A percentile compares a stretch with the other conserved stretches of the same genome.
Evolutionary conservation across 1,140 invertebrate species (phyloP).

Genomic region (Phymastichus coffea): DNA sequence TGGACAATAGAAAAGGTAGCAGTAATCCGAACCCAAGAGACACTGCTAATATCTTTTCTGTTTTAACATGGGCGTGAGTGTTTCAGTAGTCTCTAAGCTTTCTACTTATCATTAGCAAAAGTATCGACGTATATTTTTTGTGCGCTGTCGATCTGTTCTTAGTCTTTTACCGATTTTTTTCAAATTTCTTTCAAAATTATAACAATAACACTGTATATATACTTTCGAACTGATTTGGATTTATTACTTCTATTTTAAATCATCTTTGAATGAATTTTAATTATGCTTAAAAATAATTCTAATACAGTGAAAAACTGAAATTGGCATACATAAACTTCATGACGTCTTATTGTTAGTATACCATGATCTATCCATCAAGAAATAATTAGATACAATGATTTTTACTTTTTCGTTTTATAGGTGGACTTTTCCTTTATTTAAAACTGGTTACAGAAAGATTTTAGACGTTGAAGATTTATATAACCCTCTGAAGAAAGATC

Average conservation of each 20-base stretch:
- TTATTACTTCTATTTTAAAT: too few species aligned
- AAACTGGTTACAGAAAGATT: constrained; percentile 56
- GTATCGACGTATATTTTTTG: too few species aligned
- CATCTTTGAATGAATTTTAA: too few species aligned
- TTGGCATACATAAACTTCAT: background rate
- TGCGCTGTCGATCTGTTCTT: too few species aligned
- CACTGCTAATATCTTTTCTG: background rate
- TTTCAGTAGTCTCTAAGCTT: background rate
- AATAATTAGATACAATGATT: background rate
- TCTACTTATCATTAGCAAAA: too few species aligned
- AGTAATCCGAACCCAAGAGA: background rate
- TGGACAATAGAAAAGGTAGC: background rate
- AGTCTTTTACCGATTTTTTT: too few species aligned
- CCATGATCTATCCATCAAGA: background rate
- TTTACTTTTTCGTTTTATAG: constrained; percentile 37
- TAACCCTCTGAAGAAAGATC: constrained; percentile 55
- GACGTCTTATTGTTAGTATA: background rate
- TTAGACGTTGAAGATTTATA: constrained; percentile 60
- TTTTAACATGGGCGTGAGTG: background rate
- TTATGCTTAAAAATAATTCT: background rate
- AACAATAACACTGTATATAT: too few species aligned
- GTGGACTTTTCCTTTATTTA: constrained; percentile 59
- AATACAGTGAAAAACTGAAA: background rate
- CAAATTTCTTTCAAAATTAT: too few species aligned
- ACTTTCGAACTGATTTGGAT: too few species aligned